Evolutionary conservation across 1,140 invertebrate species (phyloP), one percentile per base, ranked within the genome.

Genomic region (Phocides pigmalion): DNA sequence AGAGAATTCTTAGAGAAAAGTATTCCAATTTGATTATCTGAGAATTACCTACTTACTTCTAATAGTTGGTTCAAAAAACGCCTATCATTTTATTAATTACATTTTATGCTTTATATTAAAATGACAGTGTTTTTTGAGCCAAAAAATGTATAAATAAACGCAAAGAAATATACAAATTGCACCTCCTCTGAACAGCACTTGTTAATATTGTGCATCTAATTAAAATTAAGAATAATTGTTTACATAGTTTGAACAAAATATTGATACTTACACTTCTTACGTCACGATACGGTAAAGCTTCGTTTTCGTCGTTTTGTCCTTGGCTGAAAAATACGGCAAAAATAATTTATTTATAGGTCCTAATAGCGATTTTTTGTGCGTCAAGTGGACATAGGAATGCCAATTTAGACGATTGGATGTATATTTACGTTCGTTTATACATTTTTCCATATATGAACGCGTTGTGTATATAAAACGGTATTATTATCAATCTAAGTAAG

Each of bases 261-360:
- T 9, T 12, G 4, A 77, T 92, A 97, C 96, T 97, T 94, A 98
- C 97, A 94, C 94, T 97, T 90, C 96, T 93, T 15, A 96, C 94
- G 64, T 93, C 94, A 79, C 95, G 94, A 76, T 95, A 96, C 19
- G 93, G 92, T 65, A 97, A 91, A 71, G 94, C 95, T 93, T 97
- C 97, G 77, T 95, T 95, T 92, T 98, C 97, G 77, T 98, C 97
- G 75, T 97, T 97, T 53, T 97, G 95, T 20, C 97, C 97, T 90
- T 97, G 94, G 64, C 97, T 98, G 81, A 49, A 84, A 79, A 87
- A 76, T 61, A 49, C 16, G 67, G 56, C 61, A 35, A 51, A 62
- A 22, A 50, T 32, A 22, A n/a, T 22, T 41, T 61, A 25, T 53
- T 44, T 28, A 28, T 8, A 28, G 25, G 3, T 28, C 25, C 25